Conservation (phyloP, 1,140 invertebrate genomes). For the Scaptomyza pallida region DNA sequence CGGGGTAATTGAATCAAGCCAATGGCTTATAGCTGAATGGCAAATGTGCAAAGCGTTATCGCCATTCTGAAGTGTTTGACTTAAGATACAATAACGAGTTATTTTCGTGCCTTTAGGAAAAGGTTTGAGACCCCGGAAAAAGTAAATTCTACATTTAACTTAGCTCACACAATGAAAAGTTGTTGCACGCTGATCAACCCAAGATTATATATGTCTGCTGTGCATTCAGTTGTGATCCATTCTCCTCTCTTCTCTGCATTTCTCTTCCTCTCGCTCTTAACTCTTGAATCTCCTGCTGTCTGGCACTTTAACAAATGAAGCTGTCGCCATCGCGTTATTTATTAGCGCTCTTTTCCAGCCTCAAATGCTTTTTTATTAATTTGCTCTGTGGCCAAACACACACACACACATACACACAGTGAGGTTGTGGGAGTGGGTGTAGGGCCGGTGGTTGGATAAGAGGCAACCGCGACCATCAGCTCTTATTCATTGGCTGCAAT, state of each 20-base stretch:
- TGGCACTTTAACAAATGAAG: constrained; percentile 80
- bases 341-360: constrained; percentile 71
- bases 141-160: constrained; percentile 15
- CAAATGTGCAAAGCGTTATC: not conserved
- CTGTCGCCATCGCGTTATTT: constrained; percentile 75
- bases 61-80: not conserved
- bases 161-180: constrained; percentile 7
- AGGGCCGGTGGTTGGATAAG: constrained; percentile 10
- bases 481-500: constrained; percentile 65
- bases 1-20: constrained; percentile 35
- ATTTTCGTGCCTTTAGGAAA: not conserved
- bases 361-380: constrained; percentile 81
- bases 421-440: not conserved
- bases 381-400: constrained; percentile 65
- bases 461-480: constrained; percentile 40
- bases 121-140: too few relatives aligned
- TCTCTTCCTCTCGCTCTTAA: not conserved
- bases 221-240: constrained; percentile 12
- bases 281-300: constrained; percentile 32
- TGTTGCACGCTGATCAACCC: constrained; percentile 26
- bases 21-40: constrained; percentile 1
- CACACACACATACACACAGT: constrained; percentile 21
- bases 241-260: not conserved
- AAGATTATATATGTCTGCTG: constrained; percentile 46
- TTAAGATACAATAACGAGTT: not conserved